Evolutionary conservation across 2,113 vertebrate genomes (phyloP).

Genomic region (Gambusia affinis): DNA sequence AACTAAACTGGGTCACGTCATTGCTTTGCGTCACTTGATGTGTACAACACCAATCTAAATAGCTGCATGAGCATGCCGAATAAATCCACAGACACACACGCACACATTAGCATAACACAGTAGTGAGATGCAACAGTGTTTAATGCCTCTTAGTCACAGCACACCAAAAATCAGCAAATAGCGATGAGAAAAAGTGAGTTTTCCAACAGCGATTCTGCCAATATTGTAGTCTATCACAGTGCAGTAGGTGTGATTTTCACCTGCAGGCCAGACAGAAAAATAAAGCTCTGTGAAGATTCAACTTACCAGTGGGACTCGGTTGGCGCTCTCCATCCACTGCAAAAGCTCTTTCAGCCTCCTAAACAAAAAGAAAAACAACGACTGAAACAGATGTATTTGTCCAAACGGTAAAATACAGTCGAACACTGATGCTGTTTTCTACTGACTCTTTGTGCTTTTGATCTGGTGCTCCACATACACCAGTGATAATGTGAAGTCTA

Average conservation of each 20-base stretch:
- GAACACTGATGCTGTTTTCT: neutral
- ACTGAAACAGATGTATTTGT: neutral
- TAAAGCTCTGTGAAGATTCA: constrained; percentile 39
- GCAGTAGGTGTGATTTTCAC: constrained; percentile 65
- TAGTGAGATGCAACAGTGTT: constrained; percentile 21
- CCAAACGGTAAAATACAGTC: neutral
- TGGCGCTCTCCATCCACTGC: constrained; percentile 20
- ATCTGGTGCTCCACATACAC: constrained; percentile 8
- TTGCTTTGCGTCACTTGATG: constrained; percentile 42
- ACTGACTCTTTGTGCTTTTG: neutral
- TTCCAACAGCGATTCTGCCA: constrained; percentile 13
- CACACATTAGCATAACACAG: constrained; percentile 30
- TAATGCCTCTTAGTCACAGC: constrained; percentile 31
- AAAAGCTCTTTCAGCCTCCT: constrained; percentile 26
- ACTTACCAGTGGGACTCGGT: constrained; percentile 43
- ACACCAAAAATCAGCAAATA: constrained; percentile 31
- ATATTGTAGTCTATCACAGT: constrained; percentile 24
- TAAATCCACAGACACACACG: constrained; percentile 19
- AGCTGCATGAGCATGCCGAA: constrained; percentile 5
- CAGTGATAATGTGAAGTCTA: constrained; percentile 13
- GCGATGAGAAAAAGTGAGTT: constrained; percentile 14
- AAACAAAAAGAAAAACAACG: constrained; percentile 1
- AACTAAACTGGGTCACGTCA: constrained; percentile 40
- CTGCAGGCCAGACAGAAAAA: constrained; percentile 70
- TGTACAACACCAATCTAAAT: constrained; percentile 42